Evolutionary conservation across 2,113 vertebrate species (phyloP).

Genomic region (Beaufortia kweichowensis): DNA sequence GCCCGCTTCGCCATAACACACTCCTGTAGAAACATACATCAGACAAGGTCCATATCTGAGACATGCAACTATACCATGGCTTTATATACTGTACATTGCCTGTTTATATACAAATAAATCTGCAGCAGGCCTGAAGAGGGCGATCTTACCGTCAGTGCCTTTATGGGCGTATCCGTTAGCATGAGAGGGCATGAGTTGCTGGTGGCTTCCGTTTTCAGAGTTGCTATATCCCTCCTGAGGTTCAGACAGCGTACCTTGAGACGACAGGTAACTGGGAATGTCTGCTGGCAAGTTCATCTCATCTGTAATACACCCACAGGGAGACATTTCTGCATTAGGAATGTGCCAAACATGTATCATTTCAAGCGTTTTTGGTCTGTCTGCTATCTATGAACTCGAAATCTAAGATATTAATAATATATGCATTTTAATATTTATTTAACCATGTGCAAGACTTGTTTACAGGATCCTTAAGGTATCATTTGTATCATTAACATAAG

Average conservation of each 20-base stretch:
- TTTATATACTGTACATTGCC: too few species aligned
- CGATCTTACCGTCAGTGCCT: constrained; percentile 80
- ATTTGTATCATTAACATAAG: too few species aligned
- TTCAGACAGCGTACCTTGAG: constrained; percentile 94
- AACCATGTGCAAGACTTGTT: too few species aligned
- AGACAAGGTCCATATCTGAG: neutral
- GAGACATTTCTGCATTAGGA: constrained; percentile 16
- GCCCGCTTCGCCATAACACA: constrained; percentile 75
- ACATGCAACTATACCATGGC: neutral
- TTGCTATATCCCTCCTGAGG: constrained; percentile 95
- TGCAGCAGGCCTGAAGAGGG: neutral
- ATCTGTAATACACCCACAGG: constrained; percentile 77
- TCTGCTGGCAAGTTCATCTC: constrained; percentile 94
- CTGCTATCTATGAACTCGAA: too few species aligned
- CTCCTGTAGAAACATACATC: constrained; percentile 62
- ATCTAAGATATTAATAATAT: too few species aligned
- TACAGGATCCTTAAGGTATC: too few species aligned
- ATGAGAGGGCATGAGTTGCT: constrained; percentile 93
- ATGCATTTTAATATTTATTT: too few species aligned
- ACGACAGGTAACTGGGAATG: constrained; percentile 96
- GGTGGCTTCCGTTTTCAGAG: constrained; percentile 94
- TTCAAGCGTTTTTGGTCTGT: neutral
- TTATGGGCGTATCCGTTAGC: constrained; percentile 83
- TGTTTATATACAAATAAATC: too few species aligned
- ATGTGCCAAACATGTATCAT: neutral